Evolutionary conservation across 35 echinoderm and acorn worm genomes (phyloP).

Genomic region (Patiria miniata): DNA sequence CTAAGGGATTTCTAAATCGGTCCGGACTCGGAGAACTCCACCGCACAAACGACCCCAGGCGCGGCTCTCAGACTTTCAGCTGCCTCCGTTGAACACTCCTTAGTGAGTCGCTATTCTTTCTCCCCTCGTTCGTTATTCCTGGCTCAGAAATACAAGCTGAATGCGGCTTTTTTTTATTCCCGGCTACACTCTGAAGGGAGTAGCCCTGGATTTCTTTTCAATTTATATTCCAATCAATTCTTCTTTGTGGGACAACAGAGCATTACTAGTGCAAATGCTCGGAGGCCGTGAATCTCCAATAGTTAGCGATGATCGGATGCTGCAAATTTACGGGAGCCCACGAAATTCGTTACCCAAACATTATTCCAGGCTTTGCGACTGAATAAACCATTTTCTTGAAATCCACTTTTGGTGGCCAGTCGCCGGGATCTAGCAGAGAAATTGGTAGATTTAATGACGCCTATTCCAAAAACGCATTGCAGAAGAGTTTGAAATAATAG

Average conservation of each 20-base stretch:
- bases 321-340: too few species aligned
- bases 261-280: not conserved
- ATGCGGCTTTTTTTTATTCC: not conserved
- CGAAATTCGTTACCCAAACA: too few species aligned
- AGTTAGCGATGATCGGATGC: not conserved
- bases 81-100: not conserved
- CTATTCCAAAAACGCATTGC: too few species aligned
- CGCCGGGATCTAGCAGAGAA: too few species aligned
- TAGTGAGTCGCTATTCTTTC: not conserved
- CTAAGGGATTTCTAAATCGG: too few species aligned
- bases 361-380: too few species aligned
- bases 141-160: not conserved
- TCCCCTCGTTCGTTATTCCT: not conserved
- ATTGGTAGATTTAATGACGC: too few species aligned
- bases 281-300: not conserved
- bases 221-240: conserved; percentile 11
- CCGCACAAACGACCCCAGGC: not conserved
- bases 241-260: conserved; percentile 2
- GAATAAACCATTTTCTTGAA: too few species aligned
- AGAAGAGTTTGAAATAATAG: too few species aligned
- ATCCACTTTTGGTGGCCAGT: too few species aligned
- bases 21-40: not conserved
- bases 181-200: conserved; percentile 6
- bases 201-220: conserved; percentile 7
- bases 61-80: not conserved